phyloP scores from a whole-genome alignment of 2,797 vertebrate species.

The Alfaro cultratus region DNA sequence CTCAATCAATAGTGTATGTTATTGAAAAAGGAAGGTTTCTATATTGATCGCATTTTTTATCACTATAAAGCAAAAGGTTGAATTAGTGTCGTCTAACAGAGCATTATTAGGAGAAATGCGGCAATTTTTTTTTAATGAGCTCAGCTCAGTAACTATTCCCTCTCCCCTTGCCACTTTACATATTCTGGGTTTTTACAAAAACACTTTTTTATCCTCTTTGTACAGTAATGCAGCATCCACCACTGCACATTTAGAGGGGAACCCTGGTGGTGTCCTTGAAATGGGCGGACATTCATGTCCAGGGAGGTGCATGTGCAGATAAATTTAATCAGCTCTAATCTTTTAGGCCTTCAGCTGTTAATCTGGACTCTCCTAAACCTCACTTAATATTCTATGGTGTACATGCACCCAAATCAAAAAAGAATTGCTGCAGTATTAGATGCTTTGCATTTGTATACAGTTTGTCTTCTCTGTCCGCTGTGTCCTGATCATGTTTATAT shows the following conservation, averaged over 20 bases:
- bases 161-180: not conserved
- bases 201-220: not conserved
- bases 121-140: not conserved
- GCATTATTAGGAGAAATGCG: not conserved
- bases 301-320: not conserved
- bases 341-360: not conserved
- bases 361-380: not conserved
- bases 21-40: not conserved
- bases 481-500: not conserved
- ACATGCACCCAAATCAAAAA: not conserved
- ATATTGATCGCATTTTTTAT: not conserved
- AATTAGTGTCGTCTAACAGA: not conserved
- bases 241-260: not conserved
- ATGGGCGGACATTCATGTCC: not conserved
- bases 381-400: not conserved
- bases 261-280: not conserved
- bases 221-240: not conserved
- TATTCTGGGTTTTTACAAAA: not conserved
- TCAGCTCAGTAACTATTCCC: not conserved
- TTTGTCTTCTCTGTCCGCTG: not conserved
- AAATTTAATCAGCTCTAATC: not conserved
- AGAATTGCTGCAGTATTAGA: not conserved
- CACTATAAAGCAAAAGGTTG: not conserved
- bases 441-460: not conserved
- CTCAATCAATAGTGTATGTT: not conserved